Evolutionary conservation across 2,113 vertebrate genomes (phyloP).

Genomic region (rat (Rattus norvegicus)): DNA sequence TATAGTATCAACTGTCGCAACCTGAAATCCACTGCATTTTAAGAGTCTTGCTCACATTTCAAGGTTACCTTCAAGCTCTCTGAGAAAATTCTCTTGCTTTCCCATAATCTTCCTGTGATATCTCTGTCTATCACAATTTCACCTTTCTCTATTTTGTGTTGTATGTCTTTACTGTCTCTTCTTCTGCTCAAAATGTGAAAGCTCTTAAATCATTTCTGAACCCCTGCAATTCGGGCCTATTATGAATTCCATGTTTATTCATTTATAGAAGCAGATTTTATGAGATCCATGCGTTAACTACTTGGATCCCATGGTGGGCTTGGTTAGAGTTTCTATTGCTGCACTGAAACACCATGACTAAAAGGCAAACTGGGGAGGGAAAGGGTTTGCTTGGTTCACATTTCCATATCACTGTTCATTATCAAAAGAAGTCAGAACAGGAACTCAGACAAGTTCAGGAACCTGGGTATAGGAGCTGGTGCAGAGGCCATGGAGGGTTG

Average conservation of each 20-base stretch:
- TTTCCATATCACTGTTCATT: background rate
- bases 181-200: background rate
- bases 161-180: background rate
- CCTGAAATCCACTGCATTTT: background rate
- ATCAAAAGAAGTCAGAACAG: background rate
- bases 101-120: background rate
- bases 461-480: background rate
- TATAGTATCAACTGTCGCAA: background rate
- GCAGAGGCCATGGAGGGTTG: background rate
- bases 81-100: background rate
- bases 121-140: background rate
- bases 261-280: background rate
- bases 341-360: background rate
- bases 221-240: background rate
- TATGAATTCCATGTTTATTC: background rate
- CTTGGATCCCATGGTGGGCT: background rate
- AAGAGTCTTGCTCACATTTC: background rate
- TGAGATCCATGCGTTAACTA: background rate
- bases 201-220: background rate
- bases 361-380: background rate
- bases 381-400: background rate
- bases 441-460: background rate
- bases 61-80: conserved; percentile 8
- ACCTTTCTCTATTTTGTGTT: background rate
- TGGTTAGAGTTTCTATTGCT: background rate